phyloP scores from a whole-genome alignment of 2,797 vertebrate genomes.

The Pygocentrus nattereri region DNA sequence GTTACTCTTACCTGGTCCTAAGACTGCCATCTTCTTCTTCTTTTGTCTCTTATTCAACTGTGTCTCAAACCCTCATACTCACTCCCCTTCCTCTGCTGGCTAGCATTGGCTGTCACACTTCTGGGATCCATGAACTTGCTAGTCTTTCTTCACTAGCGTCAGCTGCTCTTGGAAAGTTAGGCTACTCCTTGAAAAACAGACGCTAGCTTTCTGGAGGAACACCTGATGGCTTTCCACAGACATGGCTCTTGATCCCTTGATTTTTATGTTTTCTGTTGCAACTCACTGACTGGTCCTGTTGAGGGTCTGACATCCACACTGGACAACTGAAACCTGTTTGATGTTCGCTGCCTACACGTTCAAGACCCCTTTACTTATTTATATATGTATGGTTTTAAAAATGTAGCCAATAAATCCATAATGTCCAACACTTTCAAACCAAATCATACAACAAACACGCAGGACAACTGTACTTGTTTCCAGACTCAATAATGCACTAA shows the following conservation, averaged over 20 bases:
- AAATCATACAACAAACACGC: conserved; percentile 45
- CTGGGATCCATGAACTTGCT: conserved; percentile 73
- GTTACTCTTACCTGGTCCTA: conserved; percentile 94
- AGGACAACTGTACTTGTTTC: conserved; percentile 63
- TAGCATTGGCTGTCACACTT: conserved; percentile 49
- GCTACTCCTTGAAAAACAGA: conserved; percentile 88
- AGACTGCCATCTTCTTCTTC: conserved; percentile 78
- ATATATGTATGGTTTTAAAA: not conserved
- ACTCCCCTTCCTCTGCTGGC: conserved; percentile 88
- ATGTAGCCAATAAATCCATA: too few relatives aligned
- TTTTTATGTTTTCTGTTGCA: conserved; percentile 66
- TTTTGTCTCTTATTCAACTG: conserved; percentile 86
- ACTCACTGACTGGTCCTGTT: conserved; percentile 76
- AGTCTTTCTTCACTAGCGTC: conserved; percentile 90
- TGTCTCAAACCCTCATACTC: conserved; percentile 88
- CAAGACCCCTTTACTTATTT: conserved; percentile 18
- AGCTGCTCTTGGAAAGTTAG: conserved; percentile 87
- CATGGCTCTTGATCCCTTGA: conserved; percentile 91
- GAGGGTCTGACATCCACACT: conserved; percentile 93
- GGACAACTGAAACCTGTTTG: conserved; percentile 79
- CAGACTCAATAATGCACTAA: conserved; percentile 83
- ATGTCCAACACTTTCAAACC: conserved; percentile 65
- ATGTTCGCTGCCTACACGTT: conserved; percentile 23
- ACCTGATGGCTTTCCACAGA: conserved; percentile 90
- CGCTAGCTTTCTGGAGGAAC: conserved; percentile 92